Percentiles rank a stretch among this genome's conserved stretches.
These are phyloP conservation scores for Nesidiocoris tenuis DNA, from an alignment of 2,888 invertebrate species.

Conservation along the genomic window DNA sequence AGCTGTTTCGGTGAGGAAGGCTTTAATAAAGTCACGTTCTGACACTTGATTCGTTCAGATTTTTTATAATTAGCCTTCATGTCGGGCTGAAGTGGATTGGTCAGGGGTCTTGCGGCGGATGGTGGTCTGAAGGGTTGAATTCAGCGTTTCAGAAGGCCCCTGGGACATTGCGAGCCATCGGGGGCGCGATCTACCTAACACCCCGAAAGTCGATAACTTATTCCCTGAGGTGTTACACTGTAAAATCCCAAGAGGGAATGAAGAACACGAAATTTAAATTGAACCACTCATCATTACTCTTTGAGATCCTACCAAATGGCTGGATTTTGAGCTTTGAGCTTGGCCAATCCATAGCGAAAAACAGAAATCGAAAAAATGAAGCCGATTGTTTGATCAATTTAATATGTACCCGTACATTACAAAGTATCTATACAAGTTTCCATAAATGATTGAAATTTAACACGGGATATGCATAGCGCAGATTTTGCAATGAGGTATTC, in stretches of 20 bases:
- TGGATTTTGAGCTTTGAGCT: too few relatives aligned
- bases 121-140: conserved; percentile 8
- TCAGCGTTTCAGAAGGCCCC: conserved; percentile 7
- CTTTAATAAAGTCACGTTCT: conserved; percentile 44
- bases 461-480: too few relatives aligned
- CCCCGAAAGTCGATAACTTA: not conserved
- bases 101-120: conserved; percentile 7
- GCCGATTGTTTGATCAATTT: too few relatives aligned
- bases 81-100: too few relatives aligned
- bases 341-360: too few relatives aligned
- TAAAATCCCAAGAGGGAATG: not conserved
- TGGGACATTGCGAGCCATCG: not conserved
- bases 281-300: conserved; percentile 1
- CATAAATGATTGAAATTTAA: too few relatives aligned
- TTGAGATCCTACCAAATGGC: too few relatives aligned
- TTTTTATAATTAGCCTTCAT: conserved; percentile 38
- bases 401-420: too few relatives aligned
- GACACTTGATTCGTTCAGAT: conserved; percentile 40
- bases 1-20: conserved; percentile 15
- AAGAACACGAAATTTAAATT: conserved; percentile 38
- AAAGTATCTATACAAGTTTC: too few relatives aligned
- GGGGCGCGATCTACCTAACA: not conserved
- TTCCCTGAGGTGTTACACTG: not conserved
- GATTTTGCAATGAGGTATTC: too few relatives aligned
- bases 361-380: too few relatives aligned